A percentile compares a stretch with the other conserved stretches of the same genome.
phyloP scores from a whole-genome alignment of 2,113 vertebrate species.

The Bambusicola thoracicus region DNA sequence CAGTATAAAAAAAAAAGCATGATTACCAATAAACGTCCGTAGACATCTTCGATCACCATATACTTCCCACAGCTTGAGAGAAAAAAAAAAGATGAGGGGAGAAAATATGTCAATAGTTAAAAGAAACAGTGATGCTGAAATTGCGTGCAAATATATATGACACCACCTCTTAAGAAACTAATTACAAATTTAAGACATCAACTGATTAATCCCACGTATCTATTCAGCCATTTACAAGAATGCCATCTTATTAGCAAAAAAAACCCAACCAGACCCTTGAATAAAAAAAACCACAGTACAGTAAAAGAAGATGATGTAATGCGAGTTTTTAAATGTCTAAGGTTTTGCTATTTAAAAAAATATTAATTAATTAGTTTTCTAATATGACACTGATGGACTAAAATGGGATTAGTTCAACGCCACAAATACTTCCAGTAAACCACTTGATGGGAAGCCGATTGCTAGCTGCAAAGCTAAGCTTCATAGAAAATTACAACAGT shows the following conservation, averaged over 20 bases:
- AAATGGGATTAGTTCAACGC: not conserved
- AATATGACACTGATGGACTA: not conserved
- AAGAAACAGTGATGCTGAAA: not conserved
- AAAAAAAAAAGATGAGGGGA: not conserved
- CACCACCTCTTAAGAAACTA: not conserved
- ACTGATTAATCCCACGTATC: not conserved
- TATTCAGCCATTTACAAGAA: not conserved
- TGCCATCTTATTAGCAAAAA: not conserved
- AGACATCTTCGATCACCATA: slow-evolving; percentile 94
- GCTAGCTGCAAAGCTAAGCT: not conserved
- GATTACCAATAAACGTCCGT: slow-evolving; percentile 95
- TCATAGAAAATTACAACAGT: not conserved
- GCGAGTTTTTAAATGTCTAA: not conserved
- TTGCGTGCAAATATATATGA: not conserved
- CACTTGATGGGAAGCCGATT: not conserved
- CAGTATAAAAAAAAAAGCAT: not conserved
- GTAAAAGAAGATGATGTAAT: not conserved
- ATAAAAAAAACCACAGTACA: not conserved
- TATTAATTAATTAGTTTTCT: not conserved
- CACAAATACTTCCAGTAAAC: not conserved
- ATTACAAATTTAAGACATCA: not conserved
- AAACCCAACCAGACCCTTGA: not conserved
- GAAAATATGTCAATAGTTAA: not conserved
- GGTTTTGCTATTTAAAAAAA: not conserved
- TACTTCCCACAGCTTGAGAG: slow-evolving; percentile 93